These are phyloP conservation scores for Corapipo altera DNA, from an alignment of 2,113 vertebrate genomes.

Conservation along the genomic window DNA sequence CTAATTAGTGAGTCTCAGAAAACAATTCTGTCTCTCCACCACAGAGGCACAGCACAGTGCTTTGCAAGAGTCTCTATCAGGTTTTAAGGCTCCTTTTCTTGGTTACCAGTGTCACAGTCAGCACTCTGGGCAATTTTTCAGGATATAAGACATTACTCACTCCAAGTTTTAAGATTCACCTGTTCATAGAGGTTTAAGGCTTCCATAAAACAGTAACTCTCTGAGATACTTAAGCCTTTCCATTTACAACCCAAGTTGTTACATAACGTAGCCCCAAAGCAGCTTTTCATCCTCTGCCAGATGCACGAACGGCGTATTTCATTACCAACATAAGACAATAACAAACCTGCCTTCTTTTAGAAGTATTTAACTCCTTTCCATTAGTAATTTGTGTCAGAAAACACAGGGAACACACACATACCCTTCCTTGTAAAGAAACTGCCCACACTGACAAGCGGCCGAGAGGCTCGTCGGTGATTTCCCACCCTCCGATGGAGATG, in stretches of 20 bases:
- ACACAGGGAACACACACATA: constrained; percentile 31
- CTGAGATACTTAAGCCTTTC: neutral
- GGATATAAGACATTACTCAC: neutral
- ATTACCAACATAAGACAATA: neutral
- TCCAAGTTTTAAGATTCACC: neutral
- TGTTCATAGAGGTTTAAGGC: neutral
- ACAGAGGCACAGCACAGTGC: neutral
- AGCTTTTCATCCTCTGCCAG: neutral
- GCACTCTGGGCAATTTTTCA: neutral
- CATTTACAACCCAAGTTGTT: neutral
- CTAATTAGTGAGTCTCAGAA: neutral
- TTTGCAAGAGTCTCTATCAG: neutral
- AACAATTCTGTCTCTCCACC: neutral
- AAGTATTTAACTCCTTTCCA: neutral
- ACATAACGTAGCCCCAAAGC: neutral
- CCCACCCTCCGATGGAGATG: constrained; percentile 92
- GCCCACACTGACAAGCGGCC: constrained; percentile 91
- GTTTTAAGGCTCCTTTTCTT: neutral
- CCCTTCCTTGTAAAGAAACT: constrained; percentile 93
- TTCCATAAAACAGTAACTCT: neutral
- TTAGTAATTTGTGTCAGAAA: neutral
- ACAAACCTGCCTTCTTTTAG: neutral
- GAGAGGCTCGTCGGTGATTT: constrained; percentile 87
- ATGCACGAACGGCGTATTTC: neutral
- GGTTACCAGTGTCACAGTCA: neutral